Percentiles rank a stretch among this genome's conserved stretches.
These are phyloP conservation scores for Lagorchestes hirsutus DNA, from an alignment of 2,797 vertebrate species.

Conservation along the genomic window DNA sequence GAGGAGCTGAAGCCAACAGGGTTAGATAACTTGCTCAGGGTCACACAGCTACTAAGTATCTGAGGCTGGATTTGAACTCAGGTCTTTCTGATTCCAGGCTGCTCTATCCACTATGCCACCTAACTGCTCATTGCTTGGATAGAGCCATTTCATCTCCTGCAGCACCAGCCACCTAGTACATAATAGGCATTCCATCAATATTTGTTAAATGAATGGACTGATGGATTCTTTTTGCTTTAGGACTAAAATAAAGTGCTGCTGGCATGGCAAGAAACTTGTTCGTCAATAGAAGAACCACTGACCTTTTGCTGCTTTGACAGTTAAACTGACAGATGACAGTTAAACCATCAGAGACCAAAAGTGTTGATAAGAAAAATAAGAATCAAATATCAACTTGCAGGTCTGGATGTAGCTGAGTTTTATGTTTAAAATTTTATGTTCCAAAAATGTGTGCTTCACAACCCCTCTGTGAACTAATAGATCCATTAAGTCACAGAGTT, in stretches of 20 bases:
- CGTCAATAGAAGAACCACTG: not conserved
- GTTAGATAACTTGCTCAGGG: not conserved
- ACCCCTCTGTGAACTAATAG: not conserved
- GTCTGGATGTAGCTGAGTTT: not conserved
- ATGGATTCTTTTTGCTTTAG: not conserved
- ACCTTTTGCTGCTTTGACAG: not conserved
- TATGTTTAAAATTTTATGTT: not conserved
- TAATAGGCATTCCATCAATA: not conserved
- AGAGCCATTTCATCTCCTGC: not conserved
- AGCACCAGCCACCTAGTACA: not conserved
- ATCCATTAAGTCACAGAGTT: not conserved
- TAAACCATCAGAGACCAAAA: not conserved
- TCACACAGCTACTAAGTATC: not conserved
- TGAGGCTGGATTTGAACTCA: not conserved
- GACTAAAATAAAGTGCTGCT: not conserved
- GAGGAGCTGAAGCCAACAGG: not conserved
- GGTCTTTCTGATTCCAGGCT: rapidly evolving
- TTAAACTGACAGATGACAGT: not conserved
- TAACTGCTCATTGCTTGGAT: not conserved
- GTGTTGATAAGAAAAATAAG: not conserved
- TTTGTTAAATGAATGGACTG: not conserved
- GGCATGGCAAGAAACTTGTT: not conserved
- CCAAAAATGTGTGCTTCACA: not conserved
- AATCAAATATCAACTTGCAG: not conserved
- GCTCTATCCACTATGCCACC: not conserved